Conservation (phyloP, 2,113 vertebrate genomes). For the Neofelis nebulosa region DNA sequence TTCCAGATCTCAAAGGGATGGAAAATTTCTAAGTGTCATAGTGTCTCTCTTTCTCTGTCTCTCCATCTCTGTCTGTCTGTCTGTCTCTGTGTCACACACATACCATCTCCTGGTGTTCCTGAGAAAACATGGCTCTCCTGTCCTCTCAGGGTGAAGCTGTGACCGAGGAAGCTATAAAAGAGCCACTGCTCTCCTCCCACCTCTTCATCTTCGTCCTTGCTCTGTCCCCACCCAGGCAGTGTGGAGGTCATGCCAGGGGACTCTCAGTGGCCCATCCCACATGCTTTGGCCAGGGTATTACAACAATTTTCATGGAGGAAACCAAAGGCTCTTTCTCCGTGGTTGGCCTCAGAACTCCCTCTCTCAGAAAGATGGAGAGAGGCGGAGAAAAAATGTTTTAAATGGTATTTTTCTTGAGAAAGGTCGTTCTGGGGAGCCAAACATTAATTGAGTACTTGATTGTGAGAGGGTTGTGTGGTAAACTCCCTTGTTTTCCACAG, state of each 20-base stretch:
- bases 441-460: slow-evolving; percentile 64
- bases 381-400: neutral
- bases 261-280: neutral
- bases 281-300: neutral
- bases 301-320: neutral
- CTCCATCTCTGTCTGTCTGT: neutral
- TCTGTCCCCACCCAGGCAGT: neutral
- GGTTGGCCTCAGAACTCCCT: neutral
- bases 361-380: slow-evolving; percentile 35
- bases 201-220: neutral
- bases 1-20: neutral
- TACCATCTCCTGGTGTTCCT: neutral
- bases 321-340: neutral
- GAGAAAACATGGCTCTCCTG: neutral
- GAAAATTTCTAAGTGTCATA: neutral
- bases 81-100: neutral
- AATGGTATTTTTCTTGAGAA: slow-evolving; percentile 71
- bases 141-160: neutral
- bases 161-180: neutral
- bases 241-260: neutral
- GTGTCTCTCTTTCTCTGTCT: neutral
- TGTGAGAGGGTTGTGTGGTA: slow-evolving; percentile 76
- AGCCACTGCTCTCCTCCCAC: neutral
- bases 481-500: slow-evolving; percentile 81
- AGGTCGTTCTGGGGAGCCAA: slow-evolving; percentile 67